A percentile compares a stretch with the other conserved stretches of the same genome.
Evolutionary conservation across 2,888 invertebrate genomes (phyloP).

Genomic region (Hydrotaea diabolus): DNA sequence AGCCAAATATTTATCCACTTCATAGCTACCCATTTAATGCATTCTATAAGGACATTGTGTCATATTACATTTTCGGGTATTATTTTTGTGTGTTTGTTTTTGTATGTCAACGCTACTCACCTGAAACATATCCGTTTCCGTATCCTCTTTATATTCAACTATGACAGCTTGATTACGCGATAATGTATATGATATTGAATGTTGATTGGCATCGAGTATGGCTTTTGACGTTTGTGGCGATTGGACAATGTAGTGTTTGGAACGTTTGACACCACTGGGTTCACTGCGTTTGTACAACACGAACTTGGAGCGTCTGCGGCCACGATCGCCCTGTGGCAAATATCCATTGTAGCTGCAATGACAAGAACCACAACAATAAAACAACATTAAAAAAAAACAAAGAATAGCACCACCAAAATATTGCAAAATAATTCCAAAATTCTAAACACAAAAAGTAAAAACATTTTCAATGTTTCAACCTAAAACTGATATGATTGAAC

Average conservation of each 20-base stretch:
- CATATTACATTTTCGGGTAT: too few species aligned
- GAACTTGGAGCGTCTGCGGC: slow-evolving; percentile 96
- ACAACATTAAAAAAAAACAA: slow-evolving; percentile 6
- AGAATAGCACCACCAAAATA: neutral
- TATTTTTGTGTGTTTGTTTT: too few species aligned
- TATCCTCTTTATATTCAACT: slow-evolving; percentile 97
- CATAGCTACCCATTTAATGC: too few species aligned
- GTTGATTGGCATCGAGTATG: slow-evolving; percentile 95
- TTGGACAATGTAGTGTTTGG: slow-evolving; percentile 97
- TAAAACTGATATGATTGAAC: neutral
- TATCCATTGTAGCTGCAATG: slow-evolving; percentile 93
- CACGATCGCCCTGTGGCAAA: slow-evolving; percentile 95
- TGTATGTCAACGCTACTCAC: slow-evolving; percentile 82
- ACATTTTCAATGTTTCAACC: neutral
- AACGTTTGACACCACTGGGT: slow-evolving; percentile 96
- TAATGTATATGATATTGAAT: slow-evolving; percentile 98
- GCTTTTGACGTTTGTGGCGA: slow-evolving; percentile 97
- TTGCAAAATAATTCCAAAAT: neutral
- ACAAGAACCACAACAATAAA: slow-evolving; percentile 67
- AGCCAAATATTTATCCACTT: too few species aligned
- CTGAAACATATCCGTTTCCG: slow-evolving; percentile 99
- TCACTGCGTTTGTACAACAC: slow-evolving; percentile 91
- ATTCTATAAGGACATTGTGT: too few species aligned
- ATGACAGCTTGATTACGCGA: slow-evolving; percentile 98
- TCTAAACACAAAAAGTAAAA: neutral